Conservation (phyloP, 2,888 invertebrate genomes). For the Caenorhabditis uteleia region DNA sequence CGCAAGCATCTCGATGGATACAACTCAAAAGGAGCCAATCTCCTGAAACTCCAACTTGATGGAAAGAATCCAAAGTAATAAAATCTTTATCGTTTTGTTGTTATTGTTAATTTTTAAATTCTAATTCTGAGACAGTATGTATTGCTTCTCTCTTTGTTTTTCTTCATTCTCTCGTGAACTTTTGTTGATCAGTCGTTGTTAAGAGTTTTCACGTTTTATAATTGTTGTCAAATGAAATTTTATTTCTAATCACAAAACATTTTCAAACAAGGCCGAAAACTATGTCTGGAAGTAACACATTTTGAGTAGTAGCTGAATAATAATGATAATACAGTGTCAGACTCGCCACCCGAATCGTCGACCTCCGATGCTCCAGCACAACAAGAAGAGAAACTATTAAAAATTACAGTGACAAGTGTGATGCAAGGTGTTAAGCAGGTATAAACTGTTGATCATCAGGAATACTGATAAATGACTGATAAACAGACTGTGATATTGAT, state of each 20-base stretch:
- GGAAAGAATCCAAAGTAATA: too few relatives aligned
- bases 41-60: slow-evolving; percentile 30
- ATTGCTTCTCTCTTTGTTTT: background rate
- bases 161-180: background rate
- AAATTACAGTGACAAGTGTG: slow-evolving; percentile 32
- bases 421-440: slow-evolving; percentile 39
- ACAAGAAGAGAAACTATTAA: background rate
- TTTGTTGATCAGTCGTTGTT: slow-evolving; percentile 3
- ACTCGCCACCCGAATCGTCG: too few relatives aligned
- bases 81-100: background rate
- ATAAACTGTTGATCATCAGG: background rate
- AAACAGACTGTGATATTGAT: slow-evolving; percentile 18
- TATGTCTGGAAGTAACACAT: too few relatives aligned
- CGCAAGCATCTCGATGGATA: slow-evolving; percentile 42
- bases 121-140: too few relatives aligned
- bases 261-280: too few relatives aligned
- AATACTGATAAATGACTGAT: background rate
- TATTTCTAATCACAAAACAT: too few relatives aligned
- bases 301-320: too few relatives aligned
- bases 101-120: background rate
- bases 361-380: too few relatives aligned
- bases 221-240: background rate
- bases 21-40: slow-evolving; percentile 46
- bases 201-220: background rate
- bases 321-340: too few relatives aligned